A percentile compares a stretch with the other conserved stretches of the same genome.
phyloP scores from a whole-genome alignment of 2,113 vertebrate genomes.

The Cervus canadensis region DNA sequence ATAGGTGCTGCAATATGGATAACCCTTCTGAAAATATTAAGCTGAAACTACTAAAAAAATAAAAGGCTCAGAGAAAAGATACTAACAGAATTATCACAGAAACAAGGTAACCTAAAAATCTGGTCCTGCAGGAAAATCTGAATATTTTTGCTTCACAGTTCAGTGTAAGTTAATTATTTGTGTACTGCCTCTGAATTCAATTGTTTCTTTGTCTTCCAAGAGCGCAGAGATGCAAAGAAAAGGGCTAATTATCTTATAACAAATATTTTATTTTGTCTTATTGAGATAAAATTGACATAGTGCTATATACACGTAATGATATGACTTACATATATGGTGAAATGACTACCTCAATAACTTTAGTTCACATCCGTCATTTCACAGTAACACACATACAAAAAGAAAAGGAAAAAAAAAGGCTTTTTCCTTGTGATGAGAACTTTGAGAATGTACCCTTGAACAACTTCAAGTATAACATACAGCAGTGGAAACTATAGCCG shows the following conservation, averaged over 20 bases:
- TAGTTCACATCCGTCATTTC: not conserved
- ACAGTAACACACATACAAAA: not conserved
- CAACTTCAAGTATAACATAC: not conserved
- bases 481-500: not conserved
- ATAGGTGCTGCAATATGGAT: not conserved
- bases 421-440: not conserved
- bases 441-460: not conserved
- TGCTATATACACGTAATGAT: too few species aligned
- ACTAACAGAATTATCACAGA: not conserved
- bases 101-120: not conserved
- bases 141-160: not conserved
- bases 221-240: not conserved
- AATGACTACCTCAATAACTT: not conserved
- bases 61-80: not conserved
- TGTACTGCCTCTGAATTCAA: not conserved
- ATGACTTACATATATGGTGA: not conserved
- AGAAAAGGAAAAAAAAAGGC: not conserved
- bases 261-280: not conserved
- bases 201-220: not conserved
- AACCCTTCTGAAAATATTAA: not conserved
- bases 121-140: not conserved
- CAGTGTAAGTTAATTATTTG: not conserved
- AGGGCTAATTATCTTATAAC: not conserved
- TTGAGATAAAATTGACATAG: not conserved
- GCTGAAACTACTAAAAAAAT: not conserved